phyloP scores from a whole-genome alignment of 2,888 invertebrate genomes.

The Polietes domitor region DNA sequence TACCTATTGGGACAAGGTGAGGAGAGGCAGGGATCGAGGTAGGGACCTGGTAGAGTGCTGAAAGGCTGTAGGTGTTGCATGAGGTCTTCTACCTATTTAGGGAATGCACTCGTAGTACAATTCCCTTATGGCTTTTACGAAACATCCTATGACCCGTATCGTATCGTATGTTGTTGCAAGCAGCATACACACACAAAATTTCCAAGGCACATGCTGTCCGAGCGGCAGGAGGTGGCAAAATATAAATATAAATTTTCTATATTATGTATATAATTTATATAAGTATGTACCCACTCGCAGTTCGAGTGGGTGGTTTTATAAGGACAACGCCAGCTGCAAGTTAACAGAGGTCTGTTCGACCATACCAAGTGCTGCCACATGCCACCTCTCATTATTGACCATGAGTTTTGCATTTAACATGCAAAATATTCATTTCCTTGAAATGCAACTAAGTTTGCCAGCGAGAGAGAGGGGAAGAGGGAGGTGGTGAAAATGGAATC shows the following conservation, averaged over 20 bases:
- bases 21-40: not conserved
- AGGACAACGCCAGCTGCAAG: slow-evolving; percentile 7
- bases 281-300: slow-evolving; percentile 51
- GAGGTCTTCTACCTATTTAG: slow-evolving; percentile 17
- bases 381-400: slow-evolving; percentile 63
- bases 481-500: not conserved
- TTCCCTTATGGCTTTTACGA: not conserved
- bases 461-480: not conserved
- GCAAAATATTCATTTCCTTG: slow-evolving; percentile 66
- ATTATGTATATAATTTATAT: slow-evolving; percentile 38
- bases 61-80: slow-evolving; percentile 3
- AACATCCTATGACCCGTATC: slow-evolving; percentile 20
- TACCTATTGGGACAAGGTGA: slow-evolving; percentile 8
- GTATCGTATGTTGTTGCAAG: slow-evolving; percentile 30
- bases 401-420: slow-evolving; percentile 65
- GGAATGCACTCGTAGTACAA: slow-evolving; percentile 3
- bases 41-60: not conserved
- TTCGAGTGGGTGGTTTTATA: slow-evolving; percentile 60
- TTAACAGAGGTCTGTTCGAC: no score
- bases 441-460: slow-evolving; percentile 12
- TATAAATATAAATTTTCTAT: slow-evolving; percentile 55
- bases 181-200: not conserved
- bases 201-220: not conserved
- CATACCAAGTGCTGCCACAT: not conserved
- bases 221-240: slow-evolving; percentile 17